These are phyloP conservation scores for Microvelia longipes DNA, from an alignment of 1,140 invertebrate genomes.

Conservation along the genomic window DNA sequence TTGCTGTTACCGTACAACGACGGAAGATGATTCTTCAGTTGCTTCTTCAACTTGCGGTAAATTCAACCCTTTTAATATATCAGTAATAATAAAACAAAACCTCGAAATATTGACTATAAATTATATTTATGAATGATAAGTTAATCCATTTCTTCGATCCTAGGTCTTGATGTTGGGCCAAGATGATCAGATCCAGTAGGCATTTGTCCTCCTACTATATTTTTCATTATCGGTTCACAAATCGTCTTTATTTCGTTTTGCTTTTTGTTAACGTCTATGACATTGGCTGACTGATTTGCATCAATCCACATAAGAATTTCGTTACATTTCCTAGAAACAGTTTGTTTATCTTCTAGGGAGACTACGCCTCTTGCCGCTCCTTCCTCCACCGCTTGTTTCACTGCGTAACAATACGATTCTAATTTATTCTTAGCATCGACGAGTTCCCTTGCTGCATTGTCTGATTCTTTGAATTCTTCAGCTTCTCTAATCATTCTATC, in stretches of 20 bases:
- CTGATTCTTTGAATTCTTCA: constrained; percentile 81
- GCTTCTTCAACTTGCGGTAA: too few species aligned
- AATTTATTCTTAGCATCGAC: constrained; percentile 78
- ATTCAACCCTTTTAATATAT: too few species aligned
- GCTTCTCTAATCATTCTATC: constrained; percentile 95
- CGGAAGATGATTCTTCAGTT: too few species aligned
- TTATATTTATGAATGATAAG: too few species aligned
- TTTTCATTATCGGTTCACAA: constrained; percentile 75
- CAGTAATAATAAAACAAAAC: too few species aligned
- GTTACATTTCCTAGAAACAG: constrained; percentile 67
- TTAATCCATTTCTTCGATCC: constrained; percentile 29
- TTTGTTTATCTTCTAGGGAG: constrained; percentile 67
- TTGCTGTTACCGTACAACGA: too few species aligned
- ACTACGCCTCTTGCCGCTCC: constrained; percentile 85
- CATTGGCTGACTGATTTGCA: constrained; percentile 77
- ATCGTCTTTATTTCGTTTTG: constrained; percentile 73
- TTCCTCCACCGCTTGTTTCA: constrained; percentile 82
- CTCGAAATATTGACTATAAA: too few species aligned
- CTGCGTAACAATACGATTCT: constrained; percentile 93
- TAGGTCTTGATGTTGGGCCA: constrained; percentile 33
- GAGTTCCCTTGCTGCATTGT: constrained; percentile 74
- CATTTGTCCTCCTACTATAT: constrained; percentile 62
- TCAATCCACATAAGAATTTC: constrained; percentile 91
- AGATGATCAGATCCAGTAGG: constrained; percentile 32
- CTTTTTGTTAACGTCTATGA: constrained; percentile 86